phyloP scores from a whole-genome alignment of 1,140 invertebrate species.

The Teleogryllus occipitalis region DNA sequence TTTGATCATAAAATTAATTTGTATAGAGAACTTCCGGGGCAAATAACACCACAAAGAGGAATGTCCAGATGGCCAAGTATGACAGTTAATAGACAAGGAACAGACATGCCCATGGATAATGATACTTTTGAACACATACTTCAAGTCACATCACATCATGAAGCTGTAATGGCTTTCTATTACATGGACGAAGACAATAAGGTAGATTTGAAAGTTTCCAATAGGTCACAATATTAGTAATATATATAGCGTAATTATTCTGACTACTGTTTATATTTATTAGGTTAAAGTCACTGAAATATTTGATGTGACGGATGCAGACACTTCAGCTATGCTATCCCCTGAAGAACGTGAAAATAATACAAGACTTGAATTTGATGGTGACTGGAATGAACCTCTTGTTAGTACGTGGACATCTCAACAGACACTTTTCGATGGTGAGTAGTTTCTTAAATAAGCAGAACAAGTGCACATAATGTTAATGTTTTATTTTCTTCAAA shows the following conservation, averaged over 20 bases:
- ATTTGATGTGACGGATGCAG: conserved; percentile 68
- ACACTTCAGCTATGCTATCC: conserved; percentile 40
- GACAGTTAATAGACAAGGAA: not conserved
- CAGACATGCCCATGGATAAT: conserved; percentile 36
- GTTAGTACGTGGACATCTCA: conserved; percentile 32
- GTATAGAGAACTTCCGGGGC: not conserved
- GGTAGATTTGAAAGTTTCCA: conserved; percentile 34
- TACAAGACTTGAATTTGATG: conserved; percentile 39
- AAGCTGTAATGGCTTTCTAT: conserved; percentile 82
- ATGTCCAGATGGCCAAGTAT: conserved; percentile 13
- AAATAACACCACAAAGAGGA: conserved; percentile 7
- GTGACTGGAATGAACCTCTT: conserved; percentile 42
- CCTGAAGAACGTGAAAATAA: conserved; percentile 39
- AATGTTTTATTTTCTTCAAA: no score
- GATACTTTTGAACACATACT: conserved; percentile 83
- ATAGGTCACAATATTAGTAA: not conserved
- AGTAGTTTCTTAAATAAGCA: not conserved
- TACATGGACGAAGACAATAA: conserved; percentile 81
- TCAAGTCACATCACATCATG: conserved; percentile 71
- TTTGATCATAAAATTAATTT: no score
- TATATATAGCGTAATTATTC: not conserved
- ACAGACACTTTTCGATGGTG: conserved; percentile 29
- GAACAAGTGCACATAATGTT: no score
- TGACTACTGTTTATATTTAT: conserved; percentile 13
- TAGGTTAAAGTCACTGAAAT: conserved; percentile 78